phyloP scores from a whole-genome alignment of 2,797 vertebrate species.

The Chromis chromis region DNA sequence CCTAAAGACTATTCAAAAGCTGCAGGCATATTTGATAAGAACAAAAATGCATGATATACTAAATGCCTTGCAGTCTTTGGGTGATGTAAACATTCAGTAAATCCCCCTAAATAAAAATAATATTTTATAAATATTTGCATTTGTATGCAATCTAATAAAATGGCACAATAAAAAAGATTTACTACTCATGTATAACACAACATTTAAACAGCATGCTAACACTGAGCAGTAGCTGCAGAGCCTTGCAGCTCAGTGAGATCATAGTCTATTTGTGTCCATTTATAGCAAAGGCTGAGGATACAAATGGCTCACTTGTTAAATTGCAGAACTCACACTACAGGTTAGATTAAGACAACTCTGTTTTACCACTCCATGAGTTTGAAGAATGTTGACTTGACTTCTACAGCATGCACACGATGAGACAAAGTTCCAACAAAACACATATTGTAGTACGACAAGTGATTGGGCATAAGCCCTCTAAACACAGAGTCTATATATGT shows the following conservation, averaged over 20 bases:
- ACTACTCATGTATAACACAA: neutral
- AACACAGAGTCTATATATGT: slow-evolving; percentile 37
- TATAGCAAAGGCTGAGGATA: slow-evolving; percentile 53
- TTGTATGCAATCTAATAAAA: slow-evolving; percentile 12
- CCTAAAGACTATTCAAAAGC: slow-evolving; percentile 25
- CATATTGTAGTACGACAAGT: slow-evolving; percentile 20
- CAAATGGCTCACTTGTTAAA: slow-evolving; percentile 51
- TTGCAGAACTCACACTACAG: slow-evolving; percentile 35
- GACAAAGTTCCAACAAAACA: slow-evolving; percentile 53
- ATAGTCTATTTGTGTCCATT: slow-evolving; percentile 42
- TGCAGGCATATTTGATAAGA: slow-evolving; percentile 3
- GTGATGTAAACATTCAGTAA: slow-evolving; percentile 6
- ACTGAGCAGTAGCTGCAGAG: slow-evolving; percentile 16
- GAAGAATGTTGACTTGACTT: slow-evolving; percentile 57
- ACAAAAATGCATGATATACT: slow-evolving; percentile 33
- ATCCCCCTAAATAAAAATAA: neutral
- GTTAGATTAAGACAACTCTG: slow-evolving; percentile 43
- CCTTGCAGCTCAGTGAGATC: slow-evolving; percentile 32
- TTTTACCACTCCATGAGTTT: slow-evolving; percentile 42
- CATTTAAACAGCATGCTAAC: slow-evolving; percentile 8
- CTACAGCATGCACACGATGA: slow-evolving; percentile 67
- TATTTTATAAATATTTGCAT: neutral
- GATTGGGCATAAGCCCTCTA: slow-evolving; percentile 36
- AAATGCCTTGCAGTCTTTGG: slow-evolving; percentile 5
- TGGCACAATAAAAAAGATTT: slow-evolving; percentile 1